A percentile compares a stretch with the other conserved stretches of the same genome.
Conservation (phyloP, 2,888 invertebrate species). For the Xanthorhoe designata region DNA sequence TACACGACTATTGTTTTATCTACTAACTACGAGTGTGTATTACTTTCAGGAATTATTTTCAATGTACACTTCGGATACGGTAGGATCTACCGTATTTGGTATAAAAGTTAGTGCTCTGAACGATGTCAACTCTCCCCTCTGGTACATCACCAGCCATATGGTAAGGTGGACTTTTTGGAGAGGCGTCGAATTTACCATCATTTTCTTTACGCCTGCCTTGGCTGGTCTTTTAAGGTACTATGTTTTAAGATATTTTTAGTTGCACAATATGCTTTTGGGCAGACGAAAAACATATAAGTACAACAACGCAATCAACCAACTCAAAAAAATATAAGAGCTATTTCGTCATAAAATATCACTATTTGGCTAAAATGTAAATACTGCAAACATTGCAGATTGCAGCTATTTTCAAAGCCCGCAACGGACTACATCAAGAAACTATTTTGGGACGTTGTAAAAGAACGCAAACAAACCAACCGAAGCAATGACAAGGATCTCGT, state of each 20-base stretch:
- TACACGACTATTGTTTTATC: no score
- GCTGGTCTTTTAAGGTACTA: conserved; percentile 62
- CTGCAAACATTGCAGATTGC: conserved; percentile 53
- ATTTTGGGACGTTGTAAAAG: conserved; percentile 61
- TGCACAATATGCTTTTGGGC: not conserved
- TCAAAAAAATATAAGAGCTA: no score
- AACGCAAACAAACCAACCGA: conserved; percentile 54
- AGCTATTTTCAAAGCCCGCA: conserved; percentile 67
- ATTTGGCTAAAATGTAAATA: not conserved
- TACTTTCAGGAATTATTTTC: conserved; percentile 64
- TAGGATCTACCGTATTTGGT: conserved; percentile 70
- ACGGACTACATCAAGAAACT: conserved; percentile 65
- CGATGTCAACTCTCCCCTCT: conserved; percentile 64
- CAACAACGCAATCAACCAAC: no score
- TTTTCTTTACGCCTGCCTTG: conserved; percentile 65
- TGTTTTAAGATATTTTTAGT: conserved; percentile 24
- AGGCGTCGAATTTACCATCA: conserved; percentile 67
- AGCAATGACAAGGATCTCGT: conserved; percentile 64
- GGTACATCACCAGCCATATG: conserved; percentile 72
- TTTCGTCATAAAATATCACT: no score
- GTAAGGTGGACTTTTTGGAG: conserved; percentile 71
- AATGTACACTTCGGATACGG: conserved; percentile 75
- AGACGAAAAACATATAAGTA: not conserved
- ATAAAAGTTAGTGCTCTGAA: conserved; percentile 65
- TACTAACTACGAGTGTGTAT: no score